Percentiles rank a stretch among this genome's conserved stretches.
phyloP scores from a whole-genome alignment of 2,113 vertebrate genomes.

The Ophiodon elongatus region DNA sequence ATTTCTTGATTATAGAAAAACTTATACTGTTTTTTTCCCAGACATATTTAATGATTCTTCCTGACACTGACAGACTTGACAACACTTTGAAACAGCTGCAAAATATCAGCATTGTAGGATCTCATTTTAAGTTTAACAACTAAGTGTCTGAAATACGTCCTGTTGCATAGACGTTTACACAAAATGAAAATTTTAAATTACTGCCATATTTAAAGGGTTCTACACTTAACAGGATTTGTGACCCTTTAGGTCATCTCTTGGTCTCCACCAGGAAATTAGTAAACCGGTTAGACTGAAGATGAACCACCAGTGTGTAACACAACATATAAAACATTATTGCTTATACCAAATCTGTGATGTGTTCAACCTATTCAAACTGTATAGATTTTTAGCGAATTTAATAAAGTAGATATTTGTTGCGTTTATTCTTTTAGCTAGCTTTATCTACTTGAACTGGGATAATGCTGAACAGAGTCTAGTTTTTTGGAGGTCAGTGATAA shows the following conservation, averaged over 20 bases:
- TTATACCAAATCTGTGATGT: neutral
- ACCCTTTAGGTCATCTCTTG: neutral
- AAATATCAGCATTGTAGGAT: neutral
- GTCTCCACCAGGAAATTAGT: neutral
- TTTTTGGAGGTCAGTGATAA: constrained; percentile 41
- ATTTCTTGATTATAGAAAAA: neutral
- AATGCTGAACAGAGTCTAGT: constrained; percentile 14
- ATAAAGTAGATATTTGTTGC: neutral
- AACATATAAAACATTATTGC: neutral
- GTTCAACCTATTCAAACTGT: neutral
- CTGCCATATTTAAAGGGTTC: neutral
- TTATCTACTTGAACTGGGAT: neutral
- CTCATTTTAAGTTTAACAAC: neutral
- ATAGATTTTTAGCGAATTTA: neutral
- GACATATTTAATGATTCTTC: neutral
- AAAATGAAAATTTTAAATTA: neutral
- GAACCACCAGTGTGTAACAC: neutral
- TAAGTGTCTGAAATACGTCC: neutral
- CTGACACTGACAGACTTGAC: neutral
- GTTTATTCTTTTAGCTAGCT: neutral
- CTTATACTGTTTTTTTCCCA: neutral
- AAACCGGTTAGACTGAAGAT: neutral
- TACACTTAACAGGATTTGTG: neutral
- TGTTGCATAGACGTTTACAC: neutral
- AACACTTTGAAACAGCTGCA: neutral